Evolutionary conservation across 2,113 vertebrate genomes (phyloP).

Genomic region (Peromyscus leucopus): DNA sequence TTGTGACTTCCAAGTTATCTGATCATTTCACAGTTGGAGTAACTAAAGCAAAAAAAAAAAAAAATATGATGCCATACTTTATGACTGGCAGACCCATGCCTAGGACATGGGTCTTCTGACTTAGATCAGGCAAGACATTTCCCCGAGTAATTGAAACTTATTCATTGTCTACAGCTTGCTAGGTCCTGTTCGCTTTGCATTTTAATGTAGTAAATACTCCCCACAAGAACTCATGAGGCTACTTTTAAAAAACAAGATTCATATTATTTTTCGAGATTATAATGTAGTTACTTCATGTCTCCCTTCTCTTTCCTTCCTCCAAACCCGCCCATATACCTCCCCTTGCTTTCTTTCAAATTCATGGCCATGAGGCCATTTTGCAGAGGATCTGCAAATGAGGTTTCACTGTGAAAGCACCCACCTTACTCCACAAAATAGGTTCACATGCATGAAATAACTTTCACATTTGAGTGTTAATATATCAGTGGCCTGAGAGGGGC

Average conservation of each 20-base stretch:
- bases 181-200: neutral
- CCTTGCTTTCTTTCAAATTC: neutral
- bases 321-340: neutral
- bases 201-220: conserved; percentile 41
- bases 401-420: neutral
- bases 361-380: neutral
- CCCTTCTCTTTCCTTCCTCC: neutral
- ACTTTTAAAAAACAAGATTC: neutral
- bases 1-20: conserved; percentile 47
- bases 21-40: conserved; percentile 58
- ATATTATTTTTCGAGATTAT: neutral
- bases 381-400: neutral
- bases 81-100: neutral
- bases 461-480: neutral
- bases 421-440: neutral
- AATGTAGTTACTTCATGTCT: neutral
- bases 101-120: neutral
- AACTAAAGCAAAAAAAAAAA: neutral
- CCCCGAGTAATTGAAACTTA: conserved; percentile 6
- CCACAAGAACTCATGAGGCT: neutral
- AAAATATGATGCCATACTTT: neutral
- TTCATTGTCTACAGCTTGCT: neutral
- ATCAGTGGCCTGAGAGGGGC: neutral
- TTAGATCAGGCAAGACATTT: neutral
- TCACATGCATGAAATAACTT: conserved; percentile 37